Percentiles rank a stretch among this genome's conserved stretches.
These are phyloP conservation scores for Catocala sponsa DNA, from an alignment of 2,888 invertebrate genomes.

Conservation along the genomic window DNA sequence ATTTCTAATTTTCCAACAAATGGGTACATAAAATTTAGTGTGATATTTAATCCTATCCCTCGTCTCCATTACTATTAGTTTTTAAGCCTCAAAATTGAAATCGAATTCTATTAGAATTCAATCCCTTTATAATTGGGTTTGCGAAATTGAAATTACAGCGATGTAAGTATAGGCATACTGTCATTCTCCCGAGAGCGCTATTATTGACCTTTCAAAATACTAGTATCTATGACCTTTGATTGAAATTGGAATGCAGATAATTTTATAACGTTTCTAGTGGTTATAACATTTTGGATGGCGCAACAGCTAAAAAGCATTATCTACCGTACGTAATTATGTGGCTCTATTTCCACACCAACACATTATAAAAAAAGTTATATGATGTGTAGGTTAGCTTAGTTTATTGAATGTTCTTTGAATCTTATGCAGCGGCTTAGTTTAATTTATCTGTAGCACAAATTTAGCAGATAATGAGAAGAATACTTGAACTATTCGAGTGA, in stretches of 20 bases:
- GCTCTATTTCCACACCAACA: no score
- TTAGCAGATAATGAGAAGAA: no score
- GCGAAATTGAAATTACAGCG: slow-evolving; percentile 47
- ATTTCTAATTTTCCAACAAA: slow-evolving; percentile 29
- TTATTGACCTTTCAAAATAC: slow-evolving; percentile 26
- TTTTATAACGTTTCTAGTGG: neutral
- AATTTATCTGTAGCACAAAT: no score
- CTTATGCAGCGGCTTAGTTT: no score
- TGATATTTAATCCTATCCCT: slow-evolving; percentile 50
- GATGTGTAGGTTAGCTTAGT: no score
- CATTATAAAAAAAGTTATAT: no score
- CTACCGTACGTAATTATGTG: no score
- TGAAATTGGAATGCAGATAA: slow-evolving; percentile 12
- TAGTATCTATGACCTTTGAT: slow-evolving; percentile 32
- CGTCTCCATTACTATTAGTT: slow-evolving; percentile 52
- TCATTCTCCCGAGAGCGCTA: slow-evolving; percentile 24
- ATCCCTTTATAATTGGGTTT: slow-evolving; percentile 58
- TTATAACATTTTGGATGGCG: neutral
- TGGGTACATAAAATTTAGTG: slow-evolving; percentile 28
- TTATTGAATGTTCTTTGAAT: no score
- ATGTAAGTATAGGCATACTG: slow-evolving; percentile 20
- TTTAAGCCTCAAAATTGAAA: slow-evolving; percentile 63
- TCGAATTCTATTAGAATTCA: slow-evolving; percentile 55
- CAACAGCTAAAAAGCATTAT: no score
- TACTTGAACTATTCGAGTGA: no score